Evolutionary conservation across 2,797 vertebrate species (phyloP), one percentile per base, ranked within the genome.

Genomic region (Myotis pilosus): DNA sequence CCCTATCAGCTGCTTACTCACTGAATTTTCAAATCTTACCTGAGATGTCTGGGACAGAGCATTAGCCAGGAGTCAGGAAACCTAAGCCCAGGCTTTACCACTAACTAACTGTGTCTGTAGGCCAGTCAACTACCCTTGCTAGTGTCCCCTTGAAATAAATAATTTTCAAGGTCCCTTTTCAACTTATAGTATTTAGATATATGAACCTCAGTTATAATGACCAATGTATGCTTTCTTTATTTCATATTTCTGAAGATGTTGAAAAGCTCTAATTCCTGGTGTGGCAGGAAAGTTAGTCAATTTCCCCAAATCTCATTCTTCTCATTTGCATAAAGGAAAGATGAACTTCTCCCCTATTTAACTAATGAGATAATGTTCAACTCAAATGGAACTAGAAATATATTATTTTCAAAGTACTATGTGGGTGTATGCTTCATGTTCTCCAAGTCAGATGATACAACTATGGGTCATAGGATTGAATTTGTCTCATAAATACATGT

Each of bases 301-400:
- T 92, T n/a, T 91, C 38, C 16, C 44, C 38, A 64, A 30, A 47
- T 79, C 53, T 83, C 30, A 30, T 41, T 88, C 57, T 94, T 76
- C 28, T 93, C 36, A 75, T 75, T 57, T 94, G 30, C 51, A 55
- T 81, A 25, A 89, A 68, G 74, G 33, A 87, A 93, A 90, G 16
- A 87, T 36, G 17, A 94, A 78, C 7, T 62, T 38, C 4, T 82
- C 17, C 49, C 20, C n/a, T 75, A 13, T 69, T 95, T 94, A 80
- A 12, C n/a, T 85, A 9, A 44, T 23, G 4, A 47, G n/a, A 20
- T 81, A 92, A 60, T 72, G 49, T 87, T 51, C 92, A 86, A 49
- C 22, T 72, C 53, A 80, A 51, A 64, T 55, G 22, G 41, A 41
- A 75, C 62, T 75, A 80, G 13, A 28, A 96, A 79, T 30, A 74